Evolutionary conservation across 2,113 vertebrate genomes (phyloP).

Genomic region (Daphoenositta chrysoptera): DNA sequence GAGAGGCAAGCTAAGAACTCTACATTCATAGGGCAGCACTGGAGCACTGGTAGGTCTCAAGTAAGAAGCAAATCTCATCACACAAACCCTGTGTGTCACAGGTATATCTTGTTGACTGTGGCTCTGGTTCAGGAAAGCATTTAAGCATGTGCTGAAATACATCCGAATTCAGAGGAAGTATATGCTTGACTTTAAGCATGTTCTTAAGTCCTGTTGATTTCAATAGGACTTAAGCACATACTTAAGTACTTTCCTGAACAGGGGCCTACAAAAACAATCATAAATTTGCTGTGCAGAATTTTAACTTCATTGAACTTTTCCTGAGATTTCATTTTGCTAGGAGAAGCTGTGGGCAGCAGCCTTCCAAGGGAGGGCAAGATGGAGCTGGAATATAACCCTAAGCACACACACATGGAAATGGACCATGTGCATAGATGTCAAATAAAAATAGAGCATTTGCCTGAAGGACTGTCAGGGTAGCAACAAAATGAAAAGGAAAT

Average conservation of each 20-base stretch:
- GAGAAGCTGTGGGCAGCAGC: neutral
- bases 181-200: constrained; percentile 25
- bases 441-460: constrained; percentile 16
- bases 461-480: neutral
- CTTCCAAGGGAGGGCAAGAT: neutral
- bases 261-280: constrained; percentile 3
- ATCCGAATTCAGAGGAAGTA: constrained; percentile 25
- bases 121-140: constrained; percentile 39
- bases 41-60: neutral
- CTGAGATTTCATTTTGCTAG: neutral
- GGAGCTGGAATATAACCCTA: neutral
- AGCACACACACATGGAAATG: neutral
- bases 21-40: neutral
- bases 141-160: constrained; percentile 56
- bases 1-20: neutral
- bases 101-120: constrained; percentile 19
- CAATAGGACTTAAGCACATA: constrained; percentile 37
- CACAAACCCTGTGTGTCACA: neutral
- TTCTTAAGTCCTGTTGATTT: constrained; percentile 29
- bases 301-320: neutral
- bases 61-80: constrained; percentile 20
- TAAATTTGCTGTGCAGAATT: neutral
- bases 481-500: constrained; percentile 25
- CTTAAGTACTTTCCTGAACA: constrained; percentile 44
- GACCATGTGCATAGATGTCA: neutral